A percentile compares a stretch with the other conserved stretches of the same genome.
Evolutionary conservation across 2,113 vertebrate species (phyloP).

Genomic region (Scomber colias): DNA sequence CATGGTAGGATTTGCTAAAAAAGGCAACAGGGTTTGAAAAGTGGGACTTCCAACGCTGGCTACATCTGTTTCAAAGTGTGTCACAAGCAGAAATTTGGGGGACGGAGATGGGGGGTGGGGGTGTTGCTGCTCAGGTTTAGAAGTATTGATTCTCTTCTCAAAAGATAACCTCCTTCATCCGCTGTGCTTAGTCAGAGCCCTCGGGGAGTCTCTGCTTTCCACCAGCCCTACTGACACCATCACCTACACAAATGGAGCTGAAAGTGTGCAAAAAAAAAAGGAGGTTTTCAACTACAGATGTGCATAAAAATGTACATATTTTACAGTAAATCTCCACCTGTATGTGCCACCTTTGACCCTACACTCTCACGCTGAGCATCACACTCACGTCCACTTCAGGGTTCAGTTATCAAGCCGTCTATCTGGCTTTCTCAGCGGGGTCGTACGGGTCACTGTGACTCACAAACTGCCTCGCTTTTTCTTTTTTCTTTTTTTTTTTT

Average conservation of each 20-base stretch:
- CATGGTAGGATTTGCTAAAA: conserved; percentile 1
- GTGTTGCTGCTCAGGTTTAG: conserved; percentile 51
- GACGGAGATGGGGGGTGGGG: neutral
- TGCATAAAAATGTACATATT: conserved; percentile 14
- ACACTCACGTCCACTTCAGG: neutral
- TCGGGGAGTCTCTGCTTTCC: conserved; percentile 64
- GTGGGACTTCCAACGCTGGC: neutral
- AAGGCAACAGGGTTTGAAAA: neutral
- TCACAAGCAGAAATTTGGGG: conserved; percentile 17
- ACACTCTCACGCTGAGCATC: neutral
- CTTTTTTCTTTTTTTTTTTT: neutral
- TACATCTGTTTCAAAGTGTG: conserved; percentile 35
- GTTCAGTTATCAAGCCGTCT: conserved; percentile 21
- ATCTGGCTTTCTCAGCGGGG: conserved; percentile 22
- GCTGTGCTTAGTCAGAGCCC: conserved; percentile 49
- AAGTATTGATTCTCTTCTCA: conserved; percentile 64
- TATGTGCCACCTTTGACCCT: neutral
- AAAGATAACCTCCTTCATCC: conserved; percentile 51
- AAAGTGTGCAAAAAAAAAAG: conserved; percentile 15
- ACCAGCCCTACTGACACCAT: conserved; percentile 7
- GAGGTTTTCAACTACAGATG: conserved; percentile 4
- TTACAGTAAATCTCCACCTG: neutral
- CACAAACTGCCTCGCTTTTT: conserved; percentile 22
- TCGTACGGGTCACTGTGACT: conserved; percentile 48
- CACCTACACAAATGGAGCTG: conserved; percentile 8